Evolutionary conservation across 2,113 vertebrate species (phyloP), one percentile per base, ranked within the genome.

Genomic region (Stegastes partitus): DNA sequence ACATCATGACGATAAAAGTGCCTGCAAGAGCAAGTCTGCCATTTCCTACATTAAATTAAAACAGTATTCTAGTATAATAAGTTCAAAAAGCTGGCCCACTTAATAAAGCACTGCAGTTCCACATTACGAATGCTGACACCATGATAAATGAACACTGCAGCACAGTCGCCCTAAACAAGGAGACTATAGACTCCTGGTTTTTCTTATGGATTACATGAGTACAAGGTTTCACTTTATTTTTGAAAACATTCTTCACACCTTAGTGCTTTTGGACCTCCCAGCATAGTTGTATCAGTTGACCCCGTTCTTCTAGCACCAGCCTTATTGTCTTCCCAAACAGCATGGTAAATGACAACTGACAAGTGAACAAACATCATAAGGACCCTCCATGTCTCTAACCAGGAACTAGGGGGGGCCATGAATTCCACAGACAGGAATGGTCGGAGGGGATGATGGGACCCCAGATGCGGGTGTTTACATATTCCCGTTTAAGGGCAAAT

Each of bases 301-400:
- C 45, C 54, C 45, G 62, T 67, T 68, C 68, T 39, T 59, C 23
- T 3, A 1, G 25, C 12, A 57, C 28, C 64, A 31, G 39, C 69
- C 10, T 62, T 77, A 79, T 71, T 81, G 59, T 85, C 67, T 85
- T 74, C 64, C 67, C 54, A 91, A 86, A 87, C 76, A 81, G 5
- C 1, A n/a, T 6, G 72, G 74, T 55, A 81, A 87, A 90, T 62
- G 51, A 76, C 81, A 69, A 76, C 69, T 62, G 81, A 87, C 83
- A 90, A 71, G 75, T 86, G 84, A 81, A 68, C 74, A 90, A 92
- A 92, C 88, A 80, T 18, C 34, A 25, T 14, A 9, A 54, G 45
- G 65, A 42, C 53, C 81, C 59, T 39, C 54, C 26, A 47, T 14
- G n/a, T 76, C 22, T 70, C 25, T 58, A 9, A 49, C n/a, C 1